Percentiles rank a stretch among this genome's conserved stretches.
These are phyloP conservation scores for Mamestra brassicae DNA, from an alignment of 2,888 invertebrate genomes.

Conservation along the genomic window DNA sequence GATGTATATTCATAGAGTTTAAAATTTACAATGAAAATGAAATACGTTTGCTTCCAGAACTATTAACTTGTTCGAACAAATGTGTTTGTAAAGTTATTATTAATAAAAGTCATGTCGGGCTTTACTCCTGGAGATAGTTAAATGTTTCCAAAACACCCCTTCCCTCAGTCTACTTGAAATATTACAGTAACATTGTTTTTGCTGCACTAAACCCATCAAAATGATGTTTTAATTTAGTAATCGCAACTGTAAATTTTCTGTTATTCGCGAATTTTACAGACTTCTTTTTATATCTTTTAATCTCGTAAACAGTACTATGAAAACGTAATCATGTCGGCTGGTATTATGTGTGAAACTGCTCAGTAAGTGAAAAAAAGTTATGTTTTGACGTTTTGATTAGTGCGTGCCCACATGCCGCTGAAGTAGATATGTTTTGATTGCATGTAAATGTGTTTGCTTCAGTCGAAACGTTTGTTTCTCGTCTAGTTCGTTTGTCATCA, in stretches of 20 bases:
- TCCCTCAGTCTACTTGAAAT: slow-evolving; percentile 12
- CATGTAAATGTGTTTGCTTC: slow-evolving; percentile 30
- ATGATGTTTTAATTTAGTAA: slow-evolving; percentile 47
- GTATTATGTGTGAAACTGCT: slow-evolving; percentile 22
- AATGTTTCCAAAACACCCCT: slow-evolving; percentile 2
- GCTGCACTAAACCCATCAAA: slow-evolving; percentile 20
- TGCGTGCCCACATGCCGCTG: slow-evolving; percentile 1
- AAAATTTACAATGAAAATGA: slow-evolving; percentile 17
- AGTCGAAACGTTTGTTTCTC: slow-evolving; percentile 30
- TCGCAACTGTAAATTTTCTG: slow-evolving; percentile 26
- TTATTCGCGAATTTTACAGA: slow-evolving; percentile 14
- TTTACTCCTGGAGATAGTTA: slow-evolving; percentile 1
- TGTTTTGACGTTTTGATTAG: slow-evolving; percentile 35
- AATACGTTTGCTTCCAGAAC: slow-evolving; percentile 5
- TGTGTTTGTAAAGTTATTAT: slow-evolving; percentile 28
- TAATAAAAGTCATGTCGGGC: slow-evolving; percentile 44
- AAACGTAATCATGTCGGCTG: slow-evolving; percentile 28
- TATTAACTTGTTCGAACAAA: slow-evolving; percentile 16
- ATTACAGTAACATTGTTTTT: slow-evolving; percentile 21
- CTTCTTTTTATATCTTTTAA: slow-evolving; percentile 19
- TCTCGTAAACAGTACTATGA: slow-evolving; percentile 25
- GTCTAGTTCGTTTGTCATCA: slow-evolving; percentile 32
- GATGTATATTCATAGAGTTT: slow-evolving; percentile 9
- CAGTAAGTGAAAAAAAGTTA: slow-evolving; percentile 4
- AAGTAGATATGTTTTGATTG: slow-evolving; percentile 43